Conservation (phyloP, 2,797 vertebrate species). For the Mergus octosetaceus region DNA sequence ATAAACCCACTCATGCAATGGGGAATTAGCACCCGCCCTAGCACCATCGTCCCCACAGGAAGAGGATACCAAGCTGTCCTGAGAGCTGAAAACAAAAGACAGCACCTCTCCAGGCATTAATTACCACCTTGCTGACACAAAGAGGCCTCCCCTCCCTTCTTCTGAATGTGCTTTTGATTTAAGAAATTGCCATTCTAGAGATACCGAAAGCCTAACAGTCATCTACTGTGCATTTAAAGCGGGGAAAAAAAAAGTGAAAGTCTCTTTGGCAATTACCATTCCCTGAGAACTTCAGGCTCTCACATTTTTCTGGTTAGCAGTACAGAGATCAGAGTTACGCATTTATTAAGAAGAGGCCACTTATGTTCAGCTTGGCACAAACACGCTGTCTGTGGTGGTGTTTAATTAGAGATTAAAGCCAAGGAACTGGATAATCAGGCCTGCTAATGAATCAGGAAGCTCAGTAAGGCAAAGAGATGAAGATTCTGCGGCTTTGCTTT, state of each 20-base stretch:
- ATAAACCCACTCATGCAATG: accelerated
- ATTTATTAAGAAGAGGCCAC: conserved; percentile 75
- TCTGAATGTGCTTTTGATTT: conserved; percentile 52
- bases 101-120: conserved; percentile 19
- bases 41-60: background rate
- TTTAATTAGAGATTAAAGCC: conserved; percentile 82
- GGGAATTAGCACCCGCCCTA: background rate
- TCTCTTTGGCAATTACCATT: conserved; percentile 39
- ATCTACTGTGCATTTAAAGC: conserved; percentile 15
- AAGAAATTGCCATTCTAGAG: conserved; percentile 50
- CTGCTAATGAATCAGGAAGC: conserved; percentile 77
- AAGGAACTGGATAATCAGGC: conserved; percentile 76
- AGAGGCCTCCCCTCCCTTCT: background rate
- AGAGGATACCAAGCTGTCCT: no score
- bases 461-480: conserved; percentile 55
- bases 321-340: conserved; percentile 52
- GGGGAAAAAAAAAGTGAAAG: background rate
- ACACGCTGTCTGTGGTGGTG: conserved; percentile 65
- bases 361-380: conserved; percentile 71
- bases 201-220: conserved; percentile 4
- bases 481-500: conserved; percentile 23
- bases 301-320: conserved; percentile 54
- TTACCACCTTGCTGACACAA: background rate
- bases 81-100: background rate
- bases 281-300: conserved; percentile 22